These are phyloP conservation scores for Hypercompe scribonia DNA, from an alignment of 2,888 invertebrate genomes.

Conservation along the genomic window DNA sequence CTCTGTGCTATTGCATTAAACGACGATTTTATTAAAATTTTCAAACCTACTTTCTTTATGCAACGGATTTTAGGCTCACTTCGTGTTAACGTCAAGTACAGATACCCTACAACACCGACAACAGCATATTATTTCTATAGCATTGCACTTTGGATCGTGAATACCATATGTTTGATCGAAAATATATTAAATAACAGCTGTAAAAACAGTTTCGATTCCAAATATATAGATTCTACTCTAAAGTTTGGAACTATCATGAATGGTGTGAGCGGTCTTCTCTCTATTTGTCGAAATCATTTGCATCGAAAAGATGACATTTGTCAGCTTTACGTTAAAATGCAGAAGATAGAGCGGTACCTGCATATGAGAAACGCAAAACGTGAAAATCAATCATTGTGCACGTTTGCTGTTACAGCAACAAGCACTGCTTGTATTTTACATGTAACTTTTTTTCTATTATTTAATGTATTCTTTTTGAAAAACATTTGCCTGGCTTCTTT, in stretches of 20 bases:
- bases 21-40: conserved; percentile 65
- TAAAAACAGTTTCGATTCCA: conserved; percentile 41
- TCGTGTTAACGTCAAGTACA: conserved; percentile 63
- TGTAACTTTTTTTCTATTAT: conserved; percentile 42
- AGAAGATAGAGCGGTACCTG: conserved; percentile 66
- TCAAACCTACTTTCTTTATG: conserved; percentile 58
- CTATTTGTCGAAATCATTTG: conserved; percentile 57
- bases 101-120: conserved; percentile 63
- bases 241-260: conserved; percentile 56
- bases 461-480: conserved; percentile 50
- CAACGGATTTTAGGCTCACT: conserved; percentile 62
- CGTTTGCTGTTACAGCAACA: conserved; percentile 25
- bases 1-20: conserved; percentile 66
- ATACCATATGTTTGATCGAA: conserved; percentile 43
- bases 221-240: conserved; percentile 52
- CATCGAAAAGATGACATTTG: conserved; percentile 45
- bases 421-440: conserved; percentile 19
- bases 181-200: conserved; percentile 53
- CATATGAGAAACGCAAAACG: conserved; percentile 51
- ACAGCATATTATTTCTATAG: conserved; percentile 57
- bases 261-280: conserved; percentile 45
- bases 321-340: conserved; percentile 69
- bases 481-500: conserved; percentile 50
- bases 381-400: conserved; percentile 52
- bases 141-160: conserved; percentile 54